These are phyloP conservation scores for Sandelia bainsii DNA, from an alignment of 2,797 vertebrate species.

Conservation along the genomic window DNA sequence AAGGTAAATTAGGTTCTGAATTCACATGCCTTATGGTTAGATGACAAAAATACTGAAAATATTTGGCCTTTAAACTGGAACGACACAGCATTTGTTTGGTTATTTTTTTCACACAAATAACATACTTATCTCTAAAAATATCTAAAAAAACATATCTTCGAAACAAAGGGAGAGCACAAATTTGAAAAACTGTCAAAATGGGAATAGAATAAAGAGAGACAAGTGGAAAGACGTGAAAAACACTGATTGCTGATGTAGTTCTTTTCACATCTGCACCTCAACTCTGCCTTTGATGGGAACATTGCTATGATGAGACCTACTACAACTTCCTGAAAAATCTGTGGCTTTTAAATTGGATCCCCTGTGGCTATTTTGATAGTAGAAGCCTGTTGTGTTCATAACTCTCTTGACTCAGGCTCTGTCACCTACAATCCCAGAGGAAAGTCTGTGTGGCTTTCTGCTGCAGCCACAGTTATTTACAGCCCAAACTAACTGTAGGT, in stretches of 20 bases:
- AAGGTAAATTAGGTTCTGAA: too few species aligned
- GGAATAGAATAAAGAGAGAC: not conserved
- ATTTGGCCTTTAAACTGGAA: slow-evolving; percentile 37
- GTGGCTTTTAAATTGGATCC: slow-evolving; percentile 66
- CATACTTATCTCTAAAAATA: slow-evolving; percentile 66
- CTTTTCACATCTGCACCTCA: slow-evolving; percentile 28
- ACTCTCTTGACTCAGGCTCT: slow-evolving; percentile 33
- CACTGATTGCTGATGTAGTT: slow-evolving; percentile 21
- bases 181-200: slow-evolving; percentile 47
- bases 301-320: slow-evolving; percentile 37
- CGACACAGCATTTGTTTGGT: slow-evolving; percentile 31
- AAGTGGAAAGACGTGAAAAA: slow-evolving; percentile 12
- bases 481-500: not conserved
- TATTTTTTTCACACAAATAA: slow-evolving; percentile 53
- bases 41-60: not conserved
- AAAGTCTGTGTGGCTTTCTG: too few species aligned
- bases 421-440: slow-evolving; percentile 33
- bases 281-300: slow-evolving; percentile 20
- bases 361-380: slow-evolving; percentile 43
- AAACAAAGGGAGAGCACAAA: slow-evolving; percentile 52
- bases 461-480: not conserved
- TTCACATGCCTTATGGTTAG: too few species aligned
- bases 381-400: slow-evolving; percentile 41
- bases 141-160: slow-evolving; percentile 47
- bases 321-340: slow-evolving; percentile 48